phyloP scores from a whole-genome alignment of 2,797 vertebrate species.

The Nothura maculosa region DNA sequence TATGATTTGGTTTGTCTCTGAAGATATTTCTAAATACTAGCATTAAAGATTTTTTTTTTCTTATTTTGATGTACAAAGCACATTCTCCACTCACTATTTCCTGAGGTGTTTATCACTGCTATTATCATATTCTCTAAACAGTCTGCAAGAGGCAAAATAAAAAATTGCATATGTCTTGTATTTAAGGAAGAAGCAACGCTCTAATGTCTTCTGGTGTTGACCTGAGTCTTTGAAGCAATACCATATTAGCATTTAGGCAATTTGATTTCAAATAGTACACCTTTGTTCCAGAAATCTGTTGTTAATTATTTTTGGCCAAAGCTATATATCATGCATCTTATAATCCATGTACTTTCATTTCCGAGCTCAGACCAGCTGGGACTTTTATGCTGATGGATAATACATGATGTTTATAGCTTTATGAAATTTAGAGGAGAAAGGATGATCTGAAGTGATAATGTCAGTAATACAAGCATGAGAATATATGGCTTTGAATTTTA shows the following conservation, averaged over 20 bases:
- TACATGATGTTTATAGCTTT: constrained; percentile 63
- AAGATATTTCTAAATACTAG: neutral
- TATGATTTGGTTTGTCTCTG: neutral
- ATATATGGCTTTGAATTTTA: constrained; percentile 47
- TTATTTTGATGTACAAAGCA: neutral
- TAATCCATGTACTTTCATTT: constrained; percentile 30
- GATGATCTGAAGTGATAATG: constrained; percentile 46
- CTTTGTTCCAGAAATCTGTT: constrained; percentile 33
- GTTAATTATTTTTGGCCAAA: constrained; percentile 33
- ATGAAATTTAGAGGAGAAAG: constrained; percentile 49
- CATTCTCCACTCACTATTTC: no score
- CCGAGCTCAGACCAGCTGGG: constrained; percentile 53
- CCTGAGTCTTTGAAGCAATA: neutral
- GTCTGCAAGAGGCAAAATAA: neutral
- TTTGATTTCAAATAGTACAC: neutral
- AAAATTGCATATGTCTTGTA: neutral
- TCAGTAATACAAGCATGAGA: constrained; percentile 28
- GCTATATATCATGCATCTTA: constrained; percentile 38
- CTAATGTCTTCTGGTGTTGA: neutral
- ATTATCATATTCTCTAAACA: neutral
- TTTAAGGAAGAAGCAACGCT: neutral
- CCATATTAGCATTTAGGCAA: neutral
- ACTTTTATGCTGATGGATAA: constrained; percentile 64
- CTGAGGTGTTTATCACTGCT: neutral
- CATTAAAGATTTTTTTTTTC: neutral